phyloP scores from a whole-genome alignment of 1,140 invertebrate species.

The Lepidotrigona ventralis region DNA sequence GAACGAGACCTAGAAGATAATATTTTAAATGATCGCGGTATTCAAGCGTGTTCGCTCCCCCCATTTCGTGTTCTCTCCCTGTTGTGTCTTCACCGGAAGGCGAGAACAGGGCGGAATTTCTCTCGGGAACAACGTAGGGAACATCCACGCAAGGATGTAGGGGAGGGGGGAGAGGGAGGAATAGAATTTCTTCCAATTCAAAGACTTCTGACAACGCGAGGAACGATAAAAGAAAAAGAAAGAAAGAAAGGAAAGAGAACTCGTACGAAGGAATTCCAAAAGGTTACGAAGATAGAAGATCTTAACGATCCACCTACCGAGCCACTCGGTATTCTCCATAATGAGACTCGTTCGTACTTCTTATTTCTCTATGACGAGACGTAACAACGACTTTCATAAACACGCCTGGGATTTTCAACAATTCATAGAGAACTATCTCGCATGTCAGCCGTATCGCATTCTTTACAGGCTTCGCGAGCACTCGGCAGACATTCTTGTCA shows the following conservation, averaged over 20 bases:
- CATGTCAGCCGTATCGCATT: not conserved
- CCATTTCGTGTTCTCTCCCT: not conserved
- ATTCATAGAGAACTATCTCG: not conserved
- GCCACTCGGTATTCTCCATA: not conserved
- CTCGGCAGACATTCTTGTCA: not conserved
- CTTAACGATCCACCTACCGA: slow-evolving; percentile 13
- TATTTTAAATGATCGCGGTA: not conserved
- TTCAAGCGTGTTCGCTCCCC: slow-evolving; percentile 10
- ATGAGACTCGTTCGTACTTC: slow-evolving; percentile 1
- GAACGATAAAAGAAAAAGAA: no score
- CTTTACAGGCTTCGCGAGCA: not conserved
- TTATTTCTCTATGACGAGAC: not conserved
- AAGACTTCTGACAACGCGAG: not conserved
- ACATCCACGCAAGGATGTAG: no score
- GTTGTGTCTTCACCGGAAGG: not conserved
- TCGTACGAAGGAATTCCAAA: slow-evolving; percentile 3
- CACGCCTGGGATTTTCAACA: not conserved
- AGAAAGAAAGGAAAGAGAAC: not conserved
- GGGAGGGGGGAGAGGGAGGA: not conserved
- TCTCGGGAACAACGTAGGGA: no score
- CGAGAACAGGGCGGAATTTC: slow-evolving; percentile 9
- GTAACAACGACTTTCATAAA: not conserved
- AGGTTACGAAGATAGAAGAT: not conserved
- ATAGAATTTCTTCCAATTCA: not conserved
- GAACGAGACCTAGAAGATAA: not conserved